These are phyloP conservation scores for Rhinogobio ventralis DNA, from an alignment of 2,797 vertebrate genomes.

Conservation along the genomic window DNA sequence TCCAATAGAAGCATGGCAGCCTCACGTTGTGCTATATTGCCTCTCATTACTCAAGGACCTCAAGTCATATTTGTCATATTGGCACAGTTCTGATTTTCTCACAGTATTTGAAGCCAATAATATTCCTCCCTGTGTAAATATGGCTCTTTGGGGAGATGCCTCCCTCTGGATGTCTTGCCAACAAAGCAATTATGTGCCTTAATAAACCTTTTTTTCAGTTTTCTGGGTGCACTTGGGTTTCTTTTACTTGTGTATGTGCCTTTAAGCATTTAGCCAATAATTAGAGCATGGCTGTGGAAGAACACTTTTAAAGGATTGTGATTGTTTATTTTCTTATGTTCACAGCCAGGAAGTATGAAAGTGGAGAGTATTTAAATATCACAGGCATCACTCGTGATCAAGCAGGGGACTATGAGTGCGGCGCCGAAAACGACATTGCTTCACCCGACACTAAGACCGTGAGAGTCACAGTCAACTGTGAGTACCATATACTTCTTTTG, in stretches of 20 bases:
- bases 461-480: constrained; percentile 97
- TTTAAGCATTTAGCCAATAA: constrained; percentile 30
- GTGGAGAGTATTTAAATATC: constrained; percentile 96
- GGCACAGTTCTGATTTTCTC: constrained; percentile 56
- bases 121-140: constrained; percentile 49
- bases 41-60: constrained; percentile 60
- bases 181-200: constrained; percentile 48
- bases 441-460: constrained; percentile 93
- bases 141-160: constrained; percentile 38
- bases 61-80: constrained; percentile 60
- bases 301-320: constrained; percentile 27
- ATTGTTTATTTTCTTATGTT: constrained; percentile 63
- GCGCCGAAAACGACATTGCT: constrained; percentile 93
- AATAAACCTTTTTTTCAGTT: constrained; percentile 5
- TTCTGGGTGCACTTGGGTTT: background rate
- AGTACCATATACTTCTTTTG: constrained; percentile 75
- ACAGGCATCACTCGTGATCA: constrained; percentile 94
- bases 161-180: constrained; percentile 45
- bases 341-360: constrained; percentile 93
- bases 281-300: background rate
- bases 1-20: constrained; percentile 51
- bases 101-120: constrained; percentile 50
- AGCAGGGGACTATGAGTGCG: constrained; percentile 96
- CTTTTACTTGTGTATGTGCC: constrained; percentile 24
- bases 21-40: constrained; percentile 60